A percentile compares a stretch with the other conserved stretches of the same genome.
These are phyloP conservation scores for Acrobasis repandana DNA, from an alignment of 2,888 invertebrate species.

Conservation along the genomic window DNA sequence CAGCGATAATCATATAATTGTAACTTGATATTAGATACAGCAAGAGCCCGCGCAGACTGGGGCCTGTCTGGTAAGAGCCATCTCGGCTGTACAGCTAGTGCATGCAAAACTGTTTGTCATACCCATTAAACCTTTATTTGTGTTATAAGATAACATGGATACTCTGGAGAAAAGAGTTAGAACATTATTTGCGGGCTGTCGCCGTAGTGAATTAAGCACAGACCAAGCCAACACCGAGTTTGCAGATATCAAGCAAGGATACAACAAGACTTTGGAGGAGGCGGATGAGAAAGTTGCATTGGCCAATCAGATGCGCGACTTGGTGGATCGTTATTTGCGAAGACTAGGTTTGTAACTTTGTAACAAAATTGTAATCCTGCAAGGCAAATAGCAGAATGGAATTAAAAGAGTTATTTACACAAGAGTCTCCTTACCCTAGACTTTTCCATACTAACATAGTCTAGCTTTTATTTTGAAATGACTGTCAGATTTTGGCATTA, in stretches of 20 bases:
- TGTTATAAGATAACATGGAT: slow-evolving; percentile 91
- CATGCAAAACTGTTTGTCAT: too few species aligned
- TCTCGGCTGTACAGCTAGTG: too few species aligned
- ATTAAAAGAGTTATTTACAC: too few species aligned
- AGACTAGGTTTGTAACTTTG: slow-evolving; percentile 86
- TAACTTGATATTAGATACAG: too few species aligned
- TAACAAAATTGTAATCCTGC: not conserved
- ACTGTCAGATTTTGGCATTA: too few species aligned
- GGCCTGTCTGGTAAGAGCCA: too few species aligned
- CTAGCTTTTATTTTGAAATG: too few species aligned
- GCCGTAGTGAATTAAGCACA: slow-evolving; percentile 87
- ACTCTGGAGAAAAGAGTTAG: slow-evolving; percentile 95
- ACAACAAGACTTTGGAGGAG: slow-evolving; percentile 95
- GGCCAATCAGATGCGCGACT: slow-evolving; percentile 96
- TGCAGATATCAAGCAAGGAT: slow-evolving; percentile 92
- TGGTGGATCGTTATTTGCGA: slow-evolving; percentile 95
- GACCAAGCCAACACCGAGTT: slow-evolving; percentile 92
- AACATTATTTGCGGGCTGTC: slow-evolving; percentile 92
- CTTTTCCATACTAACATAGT: too few species aligned
- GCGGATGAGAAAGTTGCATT: slow-evolving; percentile 98
- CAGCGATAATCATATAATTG: too few species aligned
- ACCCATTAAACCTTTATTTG: too few species aligned
- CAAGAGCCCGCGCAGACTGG: too few species aligned
- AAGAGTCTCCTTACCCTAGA: too few species aligned
- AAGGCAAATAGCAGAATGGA: not conserved